Conservation (phyloP, 2,113 vertebrate genomes). For the Lasiurus cinereus region DNA sequence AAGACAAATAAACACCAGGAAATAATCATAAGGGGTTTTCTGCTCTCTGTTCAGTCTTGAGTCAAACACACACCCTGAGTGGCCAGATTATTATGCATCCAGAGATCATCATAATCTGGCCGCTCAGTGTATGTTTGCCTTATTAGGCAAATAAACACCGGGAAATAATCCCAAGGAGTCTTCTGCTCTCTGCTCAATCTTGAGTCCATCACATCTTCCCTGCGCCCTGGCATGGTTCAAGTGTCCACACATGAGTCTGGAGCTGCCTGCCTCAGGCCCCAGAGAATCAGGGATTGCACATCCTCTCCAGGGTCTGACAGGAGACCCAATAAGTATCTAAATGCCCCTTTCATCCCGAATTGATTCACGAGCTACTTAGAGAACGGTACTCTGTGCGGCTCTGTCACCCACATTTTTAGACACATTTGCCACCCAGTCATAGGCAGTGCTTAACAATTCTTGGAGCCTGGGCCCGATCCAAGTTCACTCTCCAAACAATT, state of each 20-base stretch:
- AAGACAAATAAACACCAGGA: background rate
- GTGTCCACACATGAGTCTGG: fast-evolving
- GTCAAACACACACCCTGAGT: background rate
- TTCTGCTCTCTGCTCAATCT: background rate
- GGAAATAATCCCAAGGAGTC: background rate
- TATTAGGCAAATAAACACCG: background rate
- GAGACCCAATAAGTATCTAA: background rate
- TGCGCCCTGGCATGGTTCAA: background rate
- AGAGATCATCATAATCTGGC: too few species aligned
- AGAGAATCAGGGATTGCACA: background rate
- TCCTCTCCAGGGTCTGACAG: fast-evolving
- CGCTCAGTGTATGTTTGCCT: background rate
- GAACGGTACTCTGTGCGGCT: background rate
- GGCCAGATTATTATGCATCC: too few species aligned
- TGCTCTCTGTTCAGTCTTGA: background rate
- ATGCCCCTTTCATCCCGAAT: background rate
- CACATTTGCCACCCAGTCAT: background rate
- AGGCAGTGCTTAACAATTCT: background rate
- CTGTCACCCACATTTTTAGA: background rate
- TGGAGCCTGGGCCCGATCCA: background rate
- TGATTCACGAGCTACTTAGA: background rate
- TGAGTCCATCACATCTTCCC: background rate
- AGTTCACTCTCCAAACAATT: background rate
- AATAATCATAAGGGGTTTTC: background rate
- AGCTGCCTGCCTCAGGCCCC: background rate